Evolutionary conservation across 2,888 invertebrate species (phyloP).

Genomic region (Amphipoea lucens): DNA sequence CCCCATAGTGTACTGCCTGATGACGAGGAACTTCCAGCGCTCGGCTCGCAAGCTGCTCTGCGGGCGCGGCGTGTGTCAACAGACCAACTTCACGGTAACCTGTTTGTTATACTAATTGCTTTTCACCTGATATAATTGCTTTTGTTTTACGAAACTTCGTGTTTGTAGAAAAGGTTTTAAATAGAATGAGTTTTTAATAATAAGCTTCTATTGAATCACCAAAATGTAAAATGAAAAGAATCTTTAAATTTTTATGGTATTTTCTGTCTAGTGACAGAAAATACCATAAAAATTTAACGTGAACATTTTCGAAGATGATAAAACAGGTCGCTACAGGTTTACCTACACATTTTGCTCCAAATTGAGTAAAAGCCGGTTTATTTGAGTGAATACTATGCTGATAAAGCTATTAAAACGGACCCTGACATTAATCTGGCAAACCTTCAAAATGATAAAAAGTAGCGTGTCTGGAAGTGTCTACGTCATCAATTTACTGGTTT

Average conservation of each 20-base stretch:
- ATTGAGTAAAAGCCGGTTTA: background rate
- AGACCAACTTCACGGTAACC: conserved; percentile 79
- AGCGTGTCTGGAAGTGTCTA: background rate
- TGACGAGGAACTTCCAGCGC: conserved; percentile 93
- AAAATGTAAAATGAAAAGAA: too few relatives aligned
- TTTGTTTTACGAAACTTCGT: background rate
- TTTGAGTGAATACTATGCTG: background rate
- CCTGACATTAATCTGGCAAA: background rate
- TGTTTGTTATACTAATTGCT: conserved; percentile 32
- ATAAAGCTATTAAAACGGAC: background rate
- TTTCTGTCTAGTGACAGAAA: too few relatives aligned
- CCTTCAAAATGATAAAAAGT: background rate
- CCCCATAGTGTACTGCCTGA: conserved; percentile 93
- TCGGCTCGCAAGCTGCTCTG: conserved; percentile 91
- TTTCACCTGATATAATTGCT: conserved; percentile 8
- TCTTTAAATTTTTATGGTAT: too few relatives aligned
- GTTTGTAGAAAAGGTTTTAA: background rate
- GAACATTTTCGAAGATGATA: background rate
- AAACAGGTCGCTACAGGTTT: background rate
- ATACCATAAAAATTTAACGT: background rate
- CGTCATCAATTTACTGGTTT: background rate
- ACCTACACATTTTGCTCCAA: background rate
- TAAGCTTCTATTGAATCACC: too few relatives aligned
- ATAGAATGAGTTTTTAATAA: too few relatives aligned
- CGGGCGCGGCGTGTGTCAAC: conserved; percentile 80